Base-by-base conservation (phyloP, 92 coral and sea anemone genomes). In the Paramuricea clavata region DNA sequence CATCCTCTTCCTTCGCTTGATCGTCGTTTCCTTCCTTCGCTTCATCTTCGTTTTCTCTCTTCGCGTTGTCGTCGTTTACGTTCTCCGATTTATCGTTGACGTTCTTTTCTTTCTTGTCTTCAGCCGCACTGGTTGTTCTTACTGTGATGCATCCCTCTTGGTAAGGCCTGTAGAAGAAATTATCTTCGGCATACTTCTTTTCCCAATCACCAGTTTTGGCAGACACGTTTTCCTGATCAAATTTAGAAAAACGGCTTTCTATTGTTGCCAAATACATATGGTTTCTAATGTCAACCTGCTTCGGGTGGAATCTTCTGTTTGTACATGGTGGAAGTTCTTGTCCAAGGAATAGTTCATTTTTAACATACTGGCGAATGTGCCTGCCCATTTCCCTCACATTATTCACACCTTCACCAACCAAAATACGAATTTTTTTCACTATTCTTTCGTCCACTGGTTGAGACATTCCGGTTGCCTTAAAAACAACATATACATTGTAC, bases 141-240 rank as follows among this genome's bases (percentile, higher is more conserved):
- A n/a, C n/a, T n/a, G n/a, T n/a, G n/a, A n/a, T n/a, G n/a, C n/a
- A n/a, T n/a, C n/a, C n/a, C n/a, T n/a, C n/a, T n/a, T n/a, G n/a
- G n/a, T n/a, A n/a, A n/a, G n/a, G 61, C 21, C 84, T 77, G 32
- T 73, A 88, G 41, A 61, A 76, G 84, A 88, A 82, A 26, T 47
- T 81, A 43, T 88, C 91, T 10, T 44, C 69, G 2, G 79, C 64
- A 42, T n/a, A 23, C 26, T 82, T 73, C 26, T 42, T 69, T 78
- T 88, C 67, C 88, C 91, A 88, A 16, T 88, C 78, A 19, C 13
- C 33, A 2, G 67, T 52, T 33, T 88, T 82, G 3, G 50, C 75
- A 8, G 75, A 67, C 0, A 88, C 77, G 35, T 82, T 88, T 21
- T 49, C 82, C 52, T 88, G 87, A 73, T 88, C 91, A 19, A 83